These are phyloP conservation scores for Podotricha telesiphe DNA, from an alignment of 2,888 invertebrate genomes.

Conservation along the genomic window DNA sequence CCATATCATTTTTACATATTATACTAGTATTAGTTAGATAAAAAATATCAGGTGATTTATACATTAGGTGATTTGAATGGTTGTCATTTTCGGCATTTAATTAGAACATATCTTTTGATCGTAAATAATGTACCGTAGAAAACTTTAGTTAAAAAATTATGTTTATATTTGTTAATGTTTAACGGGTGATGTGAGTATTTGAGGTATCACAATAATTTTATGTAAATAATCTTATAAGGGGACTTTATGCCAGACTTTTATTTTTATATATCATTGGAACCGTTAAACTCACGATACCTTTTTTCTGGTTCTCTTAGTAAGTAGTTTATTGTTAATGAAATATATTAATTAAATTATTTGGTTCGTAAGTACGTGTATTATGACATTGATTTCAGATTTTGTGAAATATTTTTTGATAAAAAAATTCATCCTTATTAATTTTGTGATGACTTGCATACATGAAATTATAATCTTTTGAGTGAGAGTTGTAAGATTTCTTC, in stretches of 20 bases:
- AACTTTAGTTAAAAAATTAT: constrained; percentile 63
- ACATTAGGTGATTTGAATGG: constrained; percentile 47
- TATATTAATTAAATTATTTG: constrained; percentile 25
- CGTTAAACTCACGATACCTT: constrained; percentile 19
- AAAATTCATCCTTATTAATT: background rate
- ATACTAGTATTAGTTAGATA: constrained; percentile 59
- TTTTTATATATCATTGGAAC: constrained; percentile 38
- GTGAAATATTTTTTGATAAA: background rate
- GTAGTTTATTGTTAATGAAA: constrained; percentile 19
- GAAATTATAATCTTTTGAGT: constrained; percentile 20
- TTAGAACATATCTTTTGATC: constrained; percentile 55
- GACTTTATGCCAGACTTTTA: constrained; percentile 66
- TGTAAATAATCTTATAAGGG: constrained; percentile 56
- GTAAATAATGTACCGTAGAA: constrained; percentile 56
- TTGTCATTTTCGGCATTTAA: constrained; percentile 46
- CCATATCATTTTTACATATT: constrained; percentile 77
- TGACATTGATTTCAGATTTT: background rate
- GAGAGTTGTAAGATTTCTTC: constrained; percentile 12
- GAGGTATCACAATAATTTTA: constrained; percentile 54
- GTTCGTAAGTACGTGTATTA: background rate
- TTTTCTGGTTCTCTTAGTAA: constrained; percentile 22
- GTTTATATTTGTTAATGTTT: constrained; percentile 69
- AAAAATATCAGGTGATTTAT: constrained; percentile 47
- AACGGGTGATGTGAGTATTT: constrained; percentile 57
- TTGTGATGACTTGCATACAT: constrained; percentile 7